Evolutionary conservation across 2,888 invertebrate species (phyloP).

Genomic region (Aspidiotus rigidus): DNA sequence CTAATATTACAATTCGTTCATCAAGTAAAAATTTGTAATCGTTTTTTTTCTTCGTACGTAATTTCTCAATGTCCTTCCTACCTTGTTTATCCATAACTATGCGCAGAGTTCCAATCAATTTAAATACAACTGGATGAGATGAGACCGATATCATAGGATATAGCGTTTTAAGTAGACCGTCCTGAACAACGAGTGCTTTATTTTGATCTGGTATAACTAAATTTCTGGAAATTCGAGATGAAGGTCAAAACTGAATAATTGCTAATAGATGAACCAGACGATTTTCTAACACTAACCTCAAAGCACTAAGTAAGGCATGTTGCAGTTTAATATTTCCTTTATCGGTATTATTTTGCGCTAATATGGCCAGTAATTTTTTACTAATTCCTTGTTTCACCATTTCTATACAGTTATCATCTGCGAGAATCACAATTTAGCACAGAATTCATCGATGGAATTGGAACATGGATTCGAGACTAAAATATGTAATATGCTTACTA

Average conservation of each 20-base stretch:
- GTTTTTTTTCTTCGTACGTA: neutral
- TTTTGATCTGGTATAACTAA: constrained; percentile 64
- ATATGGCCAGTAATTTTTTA: constrained; percentile 51
- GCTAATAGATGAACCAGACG: neutral
- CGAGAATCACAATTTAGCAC: constrained; percentile 11
- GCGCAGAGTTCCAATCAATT: constrained; percentile 71
- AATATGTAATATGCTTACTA: constrained; percentile 12
- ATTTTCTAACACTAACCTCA: constrained; percentile 43
- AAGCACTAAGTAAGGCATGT: constrained; percentile 65
- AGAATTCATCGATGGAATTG: neutral
- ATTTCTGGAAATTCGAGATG: constrained; percentile 47
- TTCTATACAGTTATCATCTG: constrained; percentile 69
- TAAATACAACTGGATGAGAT: constrained; percentile 69
- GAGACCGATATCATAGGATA: constrained; percentile 58
- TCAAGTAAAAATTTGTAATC: neutral
- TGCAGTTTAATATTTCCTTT: constrained; percentile 56
- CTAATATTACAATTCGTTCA: constrained; percentile 43
- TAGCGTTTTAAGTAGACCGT: constrained; percentile 63
- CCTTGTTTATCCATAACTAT: constrained; percentile 81
- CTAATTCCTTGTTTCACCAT: constrained; percentile 72
- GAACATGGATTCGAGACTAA: neutral
- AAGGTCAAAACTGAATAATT: neutral
- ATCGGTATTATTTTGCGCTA: constrained; percentile 50
- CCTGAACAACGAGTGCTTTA: constrained; percentile 61
- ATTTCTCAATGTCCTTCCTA: constrained; percentile 41